phyloP scores from a whole-genome alignment of 2,888 invertebrate species.

The Diplazon laetatorius region DNA sequence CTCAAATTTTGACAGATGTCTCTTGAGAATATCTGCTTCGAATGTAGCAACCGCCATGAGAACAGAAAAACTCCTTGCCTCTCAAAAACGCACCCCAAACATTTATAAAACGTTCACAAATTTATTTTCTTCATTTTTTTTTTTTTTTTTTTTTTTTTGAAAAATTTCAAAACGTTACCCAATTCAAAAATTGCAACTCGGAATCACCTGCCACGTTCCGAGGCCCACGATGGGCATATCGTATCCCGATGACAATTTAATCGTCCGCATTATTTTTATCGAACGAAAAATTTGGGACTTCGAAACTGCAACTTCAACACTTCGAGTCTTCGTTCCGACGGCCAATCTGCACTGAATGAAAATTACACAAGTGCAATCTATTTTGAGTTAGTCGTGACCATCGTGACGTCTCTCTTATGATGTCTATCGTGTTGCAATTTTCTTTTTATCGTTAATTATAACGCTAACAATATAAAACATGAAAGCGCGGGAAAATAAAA shows the following conservation, averaged over 20 bases:
- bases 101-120: no score
- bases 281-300: conserved; percentile 30
- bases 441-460: not conserved
- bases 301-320: conserved; percentile 51
- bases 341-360: conserved; percentile 61
- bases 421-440: not conserved
- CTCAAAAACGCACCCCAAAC: no score
- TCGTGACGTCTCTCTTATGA: not conserved
- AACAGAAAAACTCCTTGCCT: no score
- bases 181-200: conserved; percentile 11
- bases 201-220: conserved; percentile 88
- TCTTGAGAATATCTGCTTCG: no score
- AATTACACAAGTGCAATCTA: conserved; percentile 66
- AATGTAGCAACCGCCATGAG: no score
- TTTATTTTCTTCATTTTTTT: not conserved
- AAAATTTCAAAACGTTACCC: not conserved
- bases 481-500: not conserved
- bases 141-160: conserved; percentile 7
- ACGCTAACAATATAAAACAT: no score
- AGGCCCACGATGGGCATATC: conserved; percentile 89
- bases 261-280: conserved; percentile 70
- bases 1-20: no score
- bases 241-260: conserved; percentile 81
- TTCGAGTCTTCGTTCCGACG: conserved; percentile 49
- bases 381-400: conserved; percentile 52